Conservation (phyloP, 1,140 invertebrate genomes). For the Drosophila santomea region DNA sequence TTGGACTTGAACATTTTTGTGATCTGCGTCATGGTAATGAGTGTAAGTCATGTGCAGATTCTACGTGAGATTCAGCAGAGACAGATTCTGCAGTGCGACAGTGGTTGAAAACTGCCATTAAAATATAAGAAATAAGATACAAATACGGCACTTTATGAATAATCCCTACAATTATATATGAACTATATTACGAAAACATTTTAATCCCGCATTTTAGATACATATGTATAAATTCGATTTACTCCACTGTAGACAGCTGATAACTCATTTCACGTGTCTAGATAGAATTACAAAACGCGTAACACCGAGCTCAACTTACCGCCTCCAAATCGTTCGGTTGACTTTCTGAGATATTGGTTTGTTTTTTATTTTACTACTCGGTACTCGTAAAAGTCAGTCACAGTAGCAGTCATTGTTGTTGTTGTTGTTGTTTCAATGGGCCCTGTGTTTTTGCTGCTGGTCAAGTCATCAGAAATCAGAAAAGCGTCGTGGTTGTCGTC, state of each 20-base stretch:
- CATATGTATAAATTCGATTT: neutral
- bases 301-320: slow-evolving; percentile 21
- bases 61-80: slow-evolving; percentile 14
- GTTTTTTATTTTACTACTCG: slow-evolving; percentile 41
- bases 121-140: no score
- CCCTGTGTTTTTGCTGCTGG: slow-evolving; percentile 39
- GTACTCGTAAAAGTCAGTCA: slow-evolving; percentile 68
- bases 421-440: neutral
- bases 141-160: no score
- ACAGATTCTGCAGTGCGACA: neutral
- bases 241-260: slow-evolving; percentile 61
- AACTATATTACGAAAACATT: no score
- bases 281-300: slow-evolving; percentile 65
- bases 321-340: slow-evolving; percentile 25
- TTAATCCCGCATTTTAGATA: no score
- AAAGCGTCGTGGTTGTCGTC: slow-evolving; percentile 54
- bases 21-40: slow-evolving; percentile 79
- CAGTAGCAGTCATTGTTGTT: slow-evolving; percentile 62
- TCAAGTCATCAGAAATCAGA: slow-evolving; percentile 76
- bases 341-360: slow-evolving; percentile 46
- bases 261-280: slow-evolving; percentile 81
- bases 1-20: slow-evolving; percentile 51
- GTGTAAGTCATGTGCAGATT: slow-evolving; percentile 47
- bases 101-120: neutral
- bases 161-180: no score